Conservation (phyloP, 2,797 vertebrate genomes). For the Pyrocephalus nanus region DNA sequence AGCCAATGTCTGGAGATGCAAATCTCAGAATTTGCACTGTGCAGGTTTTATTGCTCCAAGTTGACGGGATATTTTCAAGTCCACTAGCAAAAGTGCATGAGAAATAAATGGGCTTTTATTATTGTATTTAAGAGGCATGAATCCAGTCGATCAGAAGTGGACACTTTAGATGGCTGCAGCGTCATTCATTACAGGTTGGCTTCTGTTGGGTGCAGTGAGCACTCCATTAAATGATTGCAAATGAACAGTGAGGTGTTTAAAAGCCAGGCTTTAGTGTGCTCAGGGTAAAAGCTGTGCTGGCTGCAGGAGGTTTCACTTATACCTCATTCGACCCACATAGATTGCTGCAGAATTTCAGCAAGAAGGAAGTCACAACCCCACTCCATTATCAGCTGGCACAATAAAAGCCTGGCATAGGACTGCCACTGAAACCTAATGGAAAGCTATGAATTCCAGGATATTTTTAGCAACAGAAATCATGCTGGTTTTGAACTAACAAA, state of each 20-base stretch:
- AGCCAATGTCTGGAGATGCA: neutral
- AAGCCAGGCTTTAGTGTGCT: neutral
- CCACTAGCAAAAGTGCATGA: neutral
- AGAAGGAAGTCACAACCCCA: neutral
- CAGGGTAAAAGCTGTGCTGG: neutral
- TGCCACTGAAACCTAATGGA: neutral
- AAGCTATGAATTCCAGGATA: neutral
- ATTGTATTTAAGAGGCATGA: neutral
- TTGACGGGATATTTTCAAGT: neutral
- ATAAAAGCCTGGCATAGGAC: neutral
- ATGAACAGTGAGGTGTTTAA: neutral
- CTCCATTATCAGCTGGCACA: neutral
- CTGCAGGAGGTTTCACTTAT: neutral
- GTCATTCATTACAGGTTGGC: neutral
- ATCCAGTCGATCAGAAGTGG: neutral
- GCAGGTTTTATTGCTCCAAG: neutral
- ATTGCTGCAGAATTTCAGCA: neutral
- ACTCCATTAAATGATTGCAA: neutral
- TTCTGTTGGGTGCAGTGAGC: neutral
- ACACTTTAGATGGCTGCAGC: neutral
- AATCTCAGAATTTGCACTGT: neutral
- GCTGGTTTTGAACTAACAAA: neutral
- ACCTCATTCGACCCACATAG: neutral
- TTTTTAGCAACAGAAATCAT: neutral
- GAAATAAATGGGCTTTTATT: slow-evolving; percentile 23